phyloP scores from a whole-genome alignment of 2,888 invertebrate genomes.

The Apamea monoglypha region DNA sequence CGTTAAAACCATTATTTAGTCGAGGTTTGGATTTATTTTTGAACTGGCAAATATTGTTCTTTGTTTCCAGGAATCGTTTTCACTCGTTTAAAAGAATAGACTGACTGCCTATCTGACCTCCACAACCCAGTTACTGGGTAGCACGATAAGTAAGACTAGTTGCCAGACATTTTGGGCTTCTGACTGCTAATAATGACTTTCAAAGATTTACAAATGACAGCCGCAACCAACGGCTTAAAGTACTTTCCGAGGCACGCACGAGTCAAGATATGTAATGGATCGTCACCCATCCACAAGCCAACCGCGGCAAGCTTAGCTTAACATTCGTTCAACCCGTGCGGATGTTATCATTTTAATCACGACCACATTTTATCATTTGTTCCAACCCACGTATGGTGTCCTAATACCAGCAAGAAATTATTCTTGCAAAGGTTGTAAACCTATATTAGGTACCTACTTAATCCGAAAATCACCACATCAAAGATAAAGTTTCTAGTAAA shows the following conservation, averaged over 20 bases:
- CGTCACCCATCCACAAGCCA: background rate
- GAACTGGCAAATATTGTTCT: background rate
- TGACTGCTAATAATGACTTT: background rate
- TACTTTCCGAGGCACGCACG: background rate
- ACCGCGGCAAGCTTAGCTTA: background rate
- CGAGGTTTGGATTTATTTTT: slow-evolving; percentile 18
- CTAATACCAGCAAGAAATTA: background rate
- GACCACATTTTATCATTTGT: no score
- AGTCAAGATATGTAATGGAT: background rate
- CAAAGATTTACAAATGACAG: background rate
- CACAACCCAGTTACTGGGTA: background rate
- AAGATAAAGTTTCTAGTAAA: slow-evolving; percentile 9
- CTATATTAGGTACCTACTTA: background rate
- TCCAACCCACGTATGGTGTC: no score
- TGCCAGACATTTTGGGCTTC: background rate
- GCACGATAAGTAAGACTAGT: background rate
- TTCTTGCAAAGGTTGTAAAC: background rate
- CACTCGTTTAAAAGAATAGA: background rate
- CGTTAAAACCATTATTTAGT: slow-evolving; percentile 28
- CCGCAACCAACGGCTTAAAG: background rate
- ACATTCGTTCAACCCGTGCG: background rate
- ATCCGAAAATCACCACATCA: slow-evolving; percentile 4
- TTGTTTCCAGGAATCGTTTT: background rate
- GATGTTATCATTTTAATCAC: no score
- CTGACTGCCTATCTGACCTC: background rate